Evolutionary conservation across 2,113 vertebrate species (phyloP).

Genomic region (Carassius gibelio): DNA sequence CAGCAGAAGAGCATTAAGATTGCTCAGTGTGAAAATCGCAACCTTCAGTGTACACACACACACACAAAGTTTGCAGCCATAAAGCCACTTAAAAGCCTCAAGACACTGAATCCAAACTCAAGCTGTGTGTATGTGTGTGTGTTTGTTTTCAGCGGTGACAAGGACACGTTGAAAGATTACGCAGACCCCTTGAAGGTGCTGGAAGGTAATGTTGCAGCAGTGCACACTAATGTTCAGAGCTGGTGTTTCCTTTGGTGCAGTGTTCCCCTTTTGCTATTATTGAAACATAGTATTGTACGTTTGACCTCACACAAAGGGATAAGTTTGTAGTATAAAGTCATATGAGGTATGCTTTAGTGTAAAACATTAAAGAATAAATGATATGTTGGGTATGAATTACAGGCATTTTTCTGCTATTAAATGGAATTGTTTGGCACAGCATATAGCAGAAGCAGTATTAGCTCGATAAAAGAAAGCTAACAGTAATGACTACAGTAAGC

Average conservation of each 20-base stretch:
- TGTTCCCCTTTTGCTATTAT: not conserved
- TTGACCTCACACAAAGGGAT: not conserved
- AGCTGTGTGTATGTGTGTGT: constrained; percentile 46
- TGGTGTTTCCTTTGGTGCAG: constrained; percentile 45
- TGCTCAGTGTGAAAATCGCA: constrained; percentile 32
- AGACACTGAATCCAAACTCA: constrained; percentile 36
- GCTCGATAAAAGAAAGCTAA: not conserved
- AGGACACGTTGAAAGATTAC: constrained; percentile 65
- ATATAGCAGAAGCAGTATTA: not conserved
- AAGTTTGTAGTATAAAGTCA: not conserved
- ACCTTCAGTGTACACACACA: not conserved
- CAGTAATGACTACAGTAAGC: not conserved
- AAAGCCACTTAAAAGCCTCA: constrained; percentile 17
- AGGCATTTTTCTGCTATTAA: not conserved
- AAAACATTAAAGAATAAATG: not conserved
- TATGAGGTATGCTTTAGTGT: not conserved
- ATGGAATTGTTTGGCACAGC: not conserved
- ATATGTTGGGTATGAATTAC: not conserved
- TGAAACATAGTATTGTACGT: not conserved
- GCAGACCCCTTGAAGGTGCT: constrained; percentile 70
- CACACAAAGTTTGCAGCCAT: constrained; percentile 25
- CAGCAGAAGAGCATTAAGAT: constrained; percentile 30
- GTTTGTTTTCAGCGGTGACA: constrained; percentile 66
- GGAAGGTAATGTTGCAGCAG: constrained; percentile 73
- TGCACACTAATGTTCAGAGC: constrained; percentile 70